Evolutionary conservation across 1,140 invertebrate species (phyloP).

Genomic region (Drosophila simulans): DNA sequence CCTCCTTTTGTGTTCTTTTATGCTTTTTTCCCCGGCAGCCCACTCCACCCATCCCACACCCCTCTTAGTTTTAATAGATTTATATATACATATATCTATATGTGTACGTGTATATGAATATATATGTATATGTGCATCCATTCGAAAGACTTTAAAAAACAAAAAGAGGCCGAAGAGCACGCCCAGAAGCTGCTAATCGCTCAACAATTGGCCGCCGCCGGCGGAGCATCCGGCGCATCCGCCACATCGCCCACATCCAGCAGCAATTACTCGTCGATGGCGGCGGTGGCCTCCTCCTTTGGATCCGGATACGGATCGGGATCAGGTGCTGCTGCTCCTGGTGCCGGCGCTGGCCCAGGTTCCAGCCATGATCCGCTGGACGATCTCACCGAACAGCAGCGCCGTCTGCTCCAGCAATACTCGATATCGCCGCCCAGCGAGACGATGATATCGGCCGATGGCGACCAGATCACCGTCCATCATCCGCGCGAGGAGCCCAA

Average conservation of each 20-base stretch:
- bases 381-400: constrained; percentile 77
- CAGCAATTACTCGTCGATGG: constrained; percentile 28
- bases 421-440: constrained; percentile 81
- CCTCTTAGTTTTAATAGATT: background rate
- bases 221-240: constrained; percentile 42
- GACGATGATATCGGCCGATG: constrained; percentile 80
- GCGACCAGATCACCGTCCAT: constrained; percentile 84
- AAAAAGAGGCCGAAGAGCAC: constrained; percentile 84
- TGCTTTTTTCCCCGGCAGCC: background rate
- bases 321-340: background rate
- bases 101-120: constrained; percentile 29
- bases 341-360: background rate
- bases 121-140: constrained; percentile 34
- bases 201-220: constrained; percentile 74
- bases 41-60: background rate
- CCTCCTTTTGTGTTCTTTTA: background rate
- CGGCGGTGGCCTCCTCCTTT: constrained; percentile 17
- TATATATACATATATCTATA: constrained; percentile 13
- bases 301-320: constrained; percentile 2
- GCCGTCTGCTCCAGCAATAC: constrained; percentile 76
- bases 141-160: constrained; percentile 77
- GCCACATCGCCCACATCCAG: constrained; percentile 45
- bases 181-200: constrained; percentile 82
- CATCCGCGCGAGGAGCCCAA: constrained; percentile 80
- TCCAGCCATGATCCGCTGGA: constrained; percentile 57